These are phyloP conservation scores for Hemistola chrysoprasaria DNA, from an alignment of 2,888 invertebrate species.

Conservation along the genomic window DNA sequence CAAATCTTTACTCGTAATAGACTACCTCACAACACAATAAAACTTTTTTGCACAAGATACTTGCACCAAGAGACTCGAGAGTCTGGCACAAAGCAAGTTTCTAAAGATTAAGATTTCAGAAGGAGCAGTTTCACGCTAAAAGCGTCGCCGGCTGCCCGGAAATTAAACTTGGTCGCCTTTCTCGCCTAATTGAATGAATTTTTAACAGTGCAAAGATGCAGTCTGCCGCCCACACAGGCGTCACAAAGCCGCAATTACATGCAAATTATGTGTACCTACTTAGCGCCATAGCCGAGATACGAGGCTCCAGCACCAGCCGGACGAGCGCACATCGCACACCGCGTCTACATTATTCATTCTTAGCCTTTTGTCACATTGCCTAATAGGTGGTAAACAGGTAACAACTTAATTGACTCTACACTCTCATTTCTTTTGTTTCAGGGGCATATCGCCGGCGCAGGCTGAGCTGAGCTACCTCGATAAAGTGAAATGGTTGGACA, in stretches of 20 bases:
- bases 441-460: slow-evolving; percentile 94
- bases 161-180: slow-evolving; percentile 71
- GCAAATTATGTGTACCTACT: slow-evolving; percentile 76
- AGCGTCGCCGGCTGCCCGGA: slow-evolving; percentile 57
- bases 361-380: slow-evolving; percentile 50
- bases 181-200: slow-evolving; percentile 76
- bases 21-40: slow-evolving; percentile 12
- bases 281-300: slow-evolving; percentile 47
- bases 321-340: slow-evolving; percentile 32
- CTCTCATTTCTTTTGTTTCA: slow-evolving; percentile 60
- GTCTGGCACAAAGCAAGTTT: slow-evolving; percentile 47
- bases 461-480: slow-evolving; percentile 97
- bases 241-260: slow-evolving; percentile 76
- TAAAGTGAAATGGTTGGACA: slow-evolving; percentile 99
- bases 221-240: slow-evolving; percentile 53
- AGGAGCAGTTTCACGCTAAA: slow-evolving; percentile 58
- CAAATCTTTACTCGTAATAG: slow-evolving; percentile 8
- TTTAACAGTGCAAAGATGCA: slow-evolving; percentile 76
- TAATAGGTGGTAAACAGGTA: slow-evolving; percentile 43
- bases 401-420: slow-evolving; percentile 51
- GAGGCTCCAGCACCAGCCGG: slow-evolving; percentile 34
- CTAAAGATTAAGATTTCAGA: slow-evolving; percentile 62
- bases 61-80: slow-evolving; percentile 24
- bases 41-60: slow-evolving; percentile 21
- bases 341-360: slow-evolving; percentile 56